Evolutionary conservation across 2,797 vertebrate species (phyloP), one percentile per base, ranked within the genome.

Genomic region (Diplodus puntazzo): DNA sequence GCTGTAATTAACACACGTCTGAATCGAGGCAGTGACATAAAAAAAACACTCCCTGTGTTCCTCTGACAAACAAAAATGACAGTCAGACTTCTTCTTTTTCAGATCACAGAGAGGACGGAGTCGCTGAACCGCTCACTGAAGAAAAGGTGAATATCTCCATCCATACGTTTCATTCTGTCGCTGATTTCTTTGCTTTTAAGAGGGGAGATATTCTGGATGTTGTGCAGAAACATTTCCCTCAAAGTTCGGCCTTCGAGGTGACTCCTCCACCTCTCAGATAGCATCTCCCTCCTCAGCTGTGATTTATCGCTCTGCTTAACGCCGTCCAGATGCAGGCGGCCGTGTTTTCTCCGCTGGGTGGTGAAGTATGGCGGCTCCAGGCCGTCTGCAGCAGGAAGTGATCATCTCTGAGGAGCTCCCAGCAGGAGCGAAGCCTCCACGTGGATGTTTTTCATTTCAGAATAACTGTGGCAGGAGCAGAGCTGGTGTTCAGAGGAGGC

Each of bases 61-160:
- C 27, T 58, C 50, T 1, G 18, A 53, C 48, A 27, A 55, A 74
- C 68, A 76, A n/a, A 55, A 72, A 73, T 74, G 16, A 87, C 25
- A n/a, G 13, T 52, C 43, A 46, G 3, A 43, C 54, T 0, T 59
- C n/a, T 64, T 88, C 59, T 17, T 13, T 85, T 92, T 12, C 88
- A 99, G 98, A 96, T 99, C 86, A 94, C 94, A 0, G 96, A 97
- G 86, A 95, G 96, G 79, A 97, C 97, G 0, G 96, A 98, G 89
- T 97, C 94, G 1, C 92, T 98, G 93, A 97, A 94, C 88, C 96
- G 95, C 65, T 97, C 97, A 0, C 93, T 98, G 88, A 90, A 97
- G 94, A 98, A 97, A 92, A 99, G 98, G 98, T 99, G 69, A 82
- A 84, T 59, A 18, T 10, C 9, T 3, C 30, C 25, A 57, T 30